phyloP scores from a whole-genome alignment of 2,888 invertebrate genomes.

The Drosophila peninsularis region DNA sequence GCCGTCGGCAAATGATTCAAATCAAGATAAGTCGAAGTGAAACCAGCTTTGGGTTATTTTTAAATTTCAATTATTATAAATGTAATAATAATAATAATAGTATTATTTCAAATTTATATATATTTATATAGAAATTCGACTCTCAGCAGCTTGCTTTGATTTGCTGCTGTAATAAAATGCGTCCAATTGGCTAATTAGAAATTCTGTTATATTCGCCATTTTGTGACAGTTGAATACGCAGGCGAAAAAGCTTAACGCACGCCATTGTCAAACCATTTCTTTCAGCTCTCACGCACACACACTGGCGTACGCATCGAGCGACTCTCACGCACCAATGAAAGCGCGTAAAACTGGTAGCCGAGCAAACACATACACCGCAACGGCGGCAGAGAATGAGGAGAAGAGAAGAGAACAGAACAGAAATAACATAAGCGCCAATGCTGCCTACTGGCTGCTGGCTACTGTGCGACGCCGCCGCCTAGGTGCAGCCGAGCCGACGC shows the following conservation, averaged over 20 bases:
- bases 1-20: slow-evolving; percentile 41
- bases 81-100: no score
- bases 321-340: slow-evolving; percentile 82
- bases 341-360: slow-evolving; percentile 84
- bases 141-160: background rate
- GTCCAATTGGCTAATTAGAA: slow-evolving; percentile 48
- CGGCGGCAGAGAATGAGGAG: slow-evolving; percentile 18
- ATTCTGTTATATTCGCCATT: slow-evolving; percentile 57
- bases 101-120: background rate
- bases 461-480: slow-evolving; percentile 59
- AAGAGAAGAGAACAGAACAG: slow-evolving; percentile 19
- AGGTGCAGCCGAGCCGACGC: slow-evolving; percentile 32
- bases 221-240: slow-evolving; percentile 61
- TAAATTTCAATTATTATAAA: background rate
- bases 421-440: slow-evolving; percentile 45
- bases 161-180: background rate
- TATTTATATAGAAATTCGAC: background rate
- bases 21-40: background rate
- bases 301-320: slow-evolving; percentile 17
- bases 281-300: slow-evolving; percentile 24
- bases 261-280: slow-evolving; percentile 56
- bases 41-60: background rate
- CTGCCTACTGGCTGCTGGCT: slow-evolving; percentile 34
- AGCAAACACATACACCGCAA: slow-evolving; percentile 33
- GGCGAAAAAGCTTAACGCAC: slow-evolving; percentile 61